Percentiles rank a stretch among this genome's conserved stretches.
Conservation (phyloP, 2,113 vertebrate genomes). For the Tachycineta bicolor region DNA sequence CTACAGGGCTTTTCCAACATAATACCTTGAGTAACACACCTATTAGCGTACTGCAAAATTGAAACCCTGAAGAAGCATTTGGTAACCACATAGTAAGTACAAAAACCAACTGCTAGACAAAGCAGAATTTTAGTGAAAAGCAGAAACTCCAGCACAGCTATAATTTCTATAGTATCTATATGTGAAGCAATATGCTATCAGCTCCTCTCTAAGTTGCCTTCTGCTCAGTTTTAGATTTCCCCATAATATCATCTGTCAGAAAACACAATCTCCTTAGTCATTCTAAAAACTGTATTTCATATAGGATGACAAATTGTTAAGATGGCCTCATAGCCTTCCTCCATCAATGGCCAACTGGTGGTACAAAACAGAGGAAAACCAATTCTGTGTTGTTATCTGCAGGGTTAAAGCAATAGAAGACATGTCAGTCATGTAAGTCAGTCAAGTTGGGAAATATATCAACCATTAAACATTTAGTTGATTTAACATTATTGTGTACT, state of each 20-base stretch:
- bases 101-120: background rate
- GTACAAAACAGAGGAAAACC: background rate
- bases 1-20: background rate
- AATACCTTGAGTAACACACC: background rate
- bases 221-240: background rate
- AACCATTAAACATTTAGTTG: background rate
- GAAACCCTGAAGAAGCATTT: background rate
- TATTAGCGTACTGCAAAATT: background rate
- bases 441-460: background rate
- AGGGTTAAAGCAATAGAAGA: background rate
- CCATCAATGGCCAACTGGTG: background rate
- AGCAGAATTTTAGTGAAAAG: background rate
- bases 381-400: background rate
- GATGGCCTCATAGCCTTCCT: background rate
- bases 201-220: background rate
- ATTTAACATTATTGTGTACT: background rate
- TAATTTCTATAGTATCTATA: background rate
- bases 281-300: background rate
- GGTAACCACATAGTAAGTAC: background rate
- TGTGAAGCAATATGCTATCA: background rate
- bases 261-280: background rate
- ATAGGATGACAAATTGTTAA: background rate
- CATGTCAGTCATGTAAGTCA: fast-evolving
- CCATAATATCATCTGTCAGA: background rate
- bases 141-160: background rate